phyloP scores from a whole-genome alignment of 2,888 invertebrate species.

The Didymodactylos carnosus region DNA sequence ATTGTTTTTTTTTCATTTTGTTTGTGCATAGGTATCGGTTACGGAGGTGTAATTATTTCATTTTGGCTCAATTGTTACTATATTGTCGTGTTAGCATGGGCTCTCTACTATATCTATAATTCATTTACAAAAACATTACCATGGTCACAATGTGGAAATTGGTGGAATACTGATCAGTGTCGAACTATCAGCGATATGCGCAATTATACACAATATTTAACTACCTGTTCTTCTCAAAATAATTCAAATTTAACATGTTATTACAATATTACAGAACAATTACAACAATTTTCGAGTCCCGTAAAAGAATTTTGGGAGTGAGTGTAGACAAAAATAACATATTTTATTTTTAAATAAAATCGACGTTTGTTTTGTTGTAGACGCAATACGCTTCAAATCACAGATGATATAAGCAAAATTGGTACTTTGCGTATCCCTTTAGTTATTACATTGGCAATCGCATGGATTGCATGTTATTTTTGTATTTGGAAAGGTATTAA shows the following conservation, averaged over 20 bases:
- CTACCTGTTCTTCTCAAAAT: too few relatives aligned
- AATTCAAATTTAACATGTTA: neutral
- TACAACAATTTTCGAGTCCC: too few relatives aligned
- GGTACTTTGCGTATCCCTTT: slow-evolving; percentile 77
- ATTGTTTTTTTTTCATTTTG: too few relatives aligned
- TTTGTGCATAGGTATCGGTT: slow-evolving; percentile 35
- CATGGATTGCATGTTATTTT: slow-evolving; percentile 89
- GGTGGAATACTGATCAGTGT: slow-evolving; percentile 55
- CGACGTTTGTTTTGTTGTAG: slow-evolving; percentile 39
- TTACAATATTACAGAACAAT: too few relatives aligned
- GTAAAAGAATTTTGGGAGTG: slow-evolving; percentile 16
- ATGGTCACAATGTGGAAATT: slow-evolving; percentile 27
- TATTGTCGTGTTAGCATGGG: slow-evolving; percentile 31
- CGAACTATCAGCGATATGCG: neutral
- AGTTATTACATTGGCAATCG: slow-evolving; percentile 66
- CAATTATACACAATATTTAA: neutral
- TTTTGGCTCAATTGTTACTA: slow-evolving; percentile 26
- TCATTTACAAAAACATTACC: slow-evolving; percentile 26
- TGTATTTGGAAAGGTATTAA: slow-evolving; percentile 96
- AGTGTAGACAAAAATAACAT: neutral
- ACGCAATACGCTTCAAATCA: slow-evolving; percentile 72
- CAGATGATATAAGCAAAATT: slow-evolving; percentile 65
- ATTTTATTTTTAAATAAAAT: neutral
- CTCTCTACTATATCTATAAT: slow-evolving; percentile 27
- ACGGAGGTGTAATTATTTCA: slow-evolving; percentile 26